Evolutionary conservation across 1,140 invertebrate genomes (phyloP).

Genomic region (Acromyrmex heyeri): DNA sequence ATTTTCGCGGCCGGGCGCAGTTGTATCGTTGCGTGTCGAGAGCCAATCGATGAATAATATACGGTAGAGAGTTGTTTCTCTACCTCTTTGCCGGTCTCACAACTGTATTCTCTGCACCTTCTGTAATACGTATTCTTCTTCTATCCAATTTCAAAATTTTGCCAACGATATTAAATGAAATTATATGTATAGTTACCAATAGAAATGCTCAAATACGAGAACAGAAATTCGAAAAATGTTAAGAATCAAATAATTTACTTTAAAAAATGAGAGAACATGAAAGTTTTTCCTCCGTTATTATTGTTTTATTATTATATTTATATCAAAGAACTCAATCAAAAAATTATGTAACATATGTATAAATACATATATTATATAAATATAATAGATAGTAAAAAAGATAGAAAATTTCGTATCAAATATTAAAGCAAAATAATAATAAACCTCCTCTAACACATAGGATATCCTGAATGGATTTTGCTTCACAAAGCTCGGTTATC

Average conservation of each 20-base stretch:
- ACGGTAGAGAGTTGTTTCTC: slow-evolving; percentile 5
- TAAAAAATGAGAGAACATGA: background rate
- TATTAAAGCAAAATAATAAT: slow-evolving; percentile 20
- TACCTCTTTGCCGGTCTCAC: background rate
- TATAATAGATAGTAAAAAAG: background rate
- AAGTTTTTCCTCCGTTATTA: background rate
- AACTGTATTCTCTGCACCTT: background rate
- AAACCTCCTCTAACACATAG: slow-evolving; percentile 1
- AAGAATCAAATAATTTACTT: background rate
- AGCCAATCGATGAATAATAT: slow-evolving; percentile 48
- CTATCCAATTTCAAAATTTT: background rate
- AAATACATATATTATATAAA: background rate
- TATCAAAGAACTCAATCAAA: background rate
- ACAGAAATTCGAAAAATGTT: background rate
- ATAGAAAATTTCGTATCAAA: background rate
- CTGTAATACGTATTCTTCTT: background rate
- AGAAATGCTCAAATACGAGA: background rate
- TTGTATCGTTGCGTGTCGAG: slow-evolving; percentile 30
- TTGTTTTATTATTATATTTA: background rate
- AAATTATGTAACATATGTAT: background rate
- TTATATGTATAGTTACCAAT: background rate
- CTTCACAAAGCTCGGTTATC: slow-evolving; percentile 27
- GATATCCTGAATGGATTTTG: slow-evolving; percentile 38
- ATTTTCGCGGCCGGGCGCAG: slow-evolving; percentile 25
- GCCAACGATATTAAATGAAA: background rate